phyloP scores from a whole-genome alignment of 2,888 invertebrate species.

The Drosophila nr. perissopoda region DNA sequence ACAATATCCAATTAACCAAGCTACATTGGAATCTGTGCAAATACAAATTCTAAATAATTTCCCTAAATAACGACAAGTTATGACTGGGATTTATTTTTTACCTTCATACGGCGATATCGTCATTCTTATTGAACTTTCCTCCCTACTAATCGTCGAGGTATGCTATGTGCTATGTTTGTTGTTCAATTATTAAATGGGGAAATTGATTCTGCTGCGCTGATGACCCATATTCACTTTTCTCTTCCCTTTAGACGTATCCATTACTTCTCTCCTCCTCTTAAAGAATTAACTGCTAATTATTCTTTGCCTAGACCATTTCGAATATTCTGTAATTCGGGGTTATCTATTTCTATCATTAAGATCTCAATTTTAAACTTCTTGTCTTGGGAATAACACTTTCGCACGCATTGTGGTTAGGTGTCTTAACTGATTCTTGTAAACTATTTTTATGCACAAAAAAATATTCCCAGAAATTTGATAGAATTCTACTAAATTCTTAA shows the following conservation, averaged over 20 bases:
- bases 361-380: not conserved
- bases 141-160: not conserved
- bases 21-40: not conserved
- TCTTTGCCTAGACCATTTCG: not conserved
- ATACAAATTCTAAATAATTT: not conserved
- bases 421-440: not conserved
- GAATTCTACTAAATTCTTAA: not conserved
- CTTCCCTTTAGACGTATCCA: not conserved
- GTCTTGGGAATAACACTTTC: not conserved
- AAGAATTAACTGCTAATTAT: not conserved
- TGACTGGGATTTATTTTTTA: not conserved
- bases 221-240: not conserved
- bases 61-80: too few relatives aligned
- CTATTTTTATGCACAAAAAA: not conserved
- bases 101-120: not conserved
- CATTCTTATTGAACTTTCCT: not conserved
- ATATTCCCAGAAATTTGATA: not conserved
- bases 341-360: not conserved
- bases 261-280: not conserved
- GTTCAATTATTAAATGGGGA: not conserved
- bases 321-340: not conserved
- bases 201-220: not conserved
- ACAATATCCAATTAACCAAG: not conserved
- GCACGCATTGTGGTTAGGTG: not conserved
- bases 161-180: not conserved